These are phyloP conservation scores for Sesia apiformis DNA, from an alignment of 2,888 invertebrate species.

Conservation along the genomic window DNA sequence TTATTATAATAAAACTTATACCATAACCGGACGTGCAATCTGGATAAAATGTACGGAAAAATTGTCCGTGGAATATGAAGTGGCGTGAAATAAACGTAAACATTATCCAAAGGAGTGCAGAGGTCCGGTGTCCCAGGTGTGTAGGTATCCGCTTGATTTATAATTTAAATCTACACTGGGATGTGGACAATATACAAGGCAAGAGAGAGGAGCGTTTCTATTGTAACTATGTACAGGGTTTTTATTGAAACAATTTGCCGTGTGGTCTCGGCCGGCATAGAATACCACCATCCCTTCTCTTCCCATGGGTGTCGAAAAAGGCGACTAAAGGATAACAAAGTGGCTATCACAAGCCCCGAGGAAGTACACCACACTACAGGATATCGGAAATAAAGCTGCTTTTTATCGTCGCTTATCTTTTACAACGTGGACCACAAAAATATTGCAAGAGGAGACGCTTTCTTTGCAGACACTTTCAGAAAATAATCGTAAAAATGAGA, in stretches of 20 bases:
- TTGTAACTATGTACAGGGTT: no score
- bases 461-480: slow-evolving; percentile 24
- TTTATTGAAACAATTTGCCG: no score
- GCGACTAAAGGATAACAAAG: no score
- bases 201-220: no score
- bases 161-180: slow-evolving; percentile 41
- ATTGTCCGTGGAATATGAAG: slow-evolving; percentile 11
- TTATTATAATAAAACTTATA: no score
- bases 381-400: slow-evolving; percentile 6
- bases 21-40: no score
- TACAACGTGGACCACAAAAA: slow-evolving; percentile 1
- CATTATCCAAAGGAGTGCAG: slow-evolving; percentile 13
- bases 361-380: no score
- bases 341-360: no score
- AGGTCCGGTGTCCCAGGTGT: slow-evolving; percentile 46
- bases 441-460: background rate
- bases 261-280: no score
- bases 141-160: slow-evolving; percentile 43
- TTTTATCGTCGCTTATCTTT: slow-evolving; percentile 10
- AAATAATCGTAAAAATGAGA: slow-evolving; percentile 45
- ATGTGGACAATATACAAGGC: no score
- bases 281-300: no score
- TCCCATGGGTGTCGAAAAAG: no score
- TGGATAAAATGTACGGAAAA: background rate
- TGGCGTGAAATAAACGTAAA: slow-evolving; percentile 35